Conservation (phyloP, 1,140 invertebrate genomes). For the Rhyzopertha dominica region DNA sequence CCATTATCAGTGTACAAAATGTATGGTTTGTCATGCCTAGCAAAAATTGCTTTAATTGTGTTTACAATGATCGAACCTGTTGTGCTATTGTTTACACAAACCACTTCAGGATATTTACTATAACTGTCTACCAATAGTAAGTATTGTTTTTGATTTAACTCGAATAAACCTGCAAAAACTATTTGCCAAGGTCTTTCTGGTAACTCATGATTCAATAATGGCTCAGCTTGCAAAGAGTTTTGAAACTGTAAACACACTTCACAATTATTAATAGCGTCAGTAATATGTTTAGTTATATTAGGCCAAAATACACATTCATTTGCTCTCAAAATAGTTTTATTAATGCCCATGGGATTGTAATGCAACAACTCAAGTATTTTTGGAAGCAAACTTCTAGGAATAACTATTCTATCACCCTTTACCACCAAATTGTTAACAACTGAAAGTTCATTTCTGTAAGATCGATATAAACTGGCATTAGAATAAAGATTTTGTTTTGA, state of each 20-base stretch:
- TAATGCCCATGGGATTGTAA: conserved; percentile 31
- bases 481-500: not conserved
- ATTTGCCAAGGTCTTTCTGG: conserved; percentile 21
- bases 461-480: conserved; percentile 1
- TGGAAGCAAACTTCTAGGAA: conserved; percentile 31
- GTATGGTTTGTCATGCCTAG: conserved; percentile 24
- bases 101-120: conserved; percentile 27
- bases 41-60: conserved; percentile 21
- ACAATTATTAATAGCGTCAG: conserved; percentile 21
- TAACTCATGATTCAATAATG: conserved; percentile 20
- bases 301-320: conserved; percentile 36
- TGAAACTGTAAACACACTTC: conserved; percentile 17
- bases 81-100: conserved; percentile 12
- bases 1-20: conserved; percentile 19
- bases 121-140: conserved; percentile 31
- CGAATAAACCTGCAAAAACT: conserved; percentile 22
- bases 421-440: conserved; percentile 8
- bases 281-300: conserved; percentile 26
- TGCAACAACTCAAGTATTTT: conserved; percentile 34
- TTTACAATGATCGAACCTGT: conserved; percentile 19
- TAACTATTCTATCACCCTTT: conserved; percentile 23
- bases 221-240: conserved; percentile 4
- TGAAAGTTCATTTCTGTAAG: conserved; percentile 6
- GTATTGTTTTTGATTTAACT: conserved; percentile 15
- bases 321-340: conserved; percentile 28